Base-by-base conservation (phyloP, 2,797 vertebrate species). In the Gila robusta region DNA sequence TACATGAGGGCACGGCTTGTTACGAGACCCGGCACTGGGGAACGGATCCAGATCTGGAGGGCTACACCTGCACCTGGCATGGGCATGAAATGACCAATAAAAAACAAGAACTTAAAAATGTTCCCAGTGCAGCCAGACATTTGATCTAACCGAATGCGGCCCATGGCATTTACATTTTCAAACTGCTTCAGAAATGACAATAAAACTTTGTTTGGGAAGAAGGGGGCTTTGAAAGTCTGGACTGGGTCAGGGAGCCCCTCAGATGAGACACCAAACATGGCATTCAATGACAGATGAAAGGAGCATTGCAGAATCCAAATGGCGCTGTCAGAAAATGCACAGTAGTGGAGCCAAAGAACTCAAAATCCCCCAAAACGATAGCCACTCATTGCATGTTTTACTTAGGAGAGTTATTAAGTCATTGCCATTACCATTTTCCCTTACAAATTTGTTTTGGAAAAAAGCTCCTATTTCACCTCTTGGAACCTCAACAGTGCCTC, bases 391-490 rank as follows among this genome's bases (percentile, higher is more conserved):
- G 79, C 69, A 84, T 89, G 81, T 85, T 85, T 79, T 79, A 67
- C 71, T 86, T 69, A 83, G 83, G 84, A 82, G 59, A 54, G 74
- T 88, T 88, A 87, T 89, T 87, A 79, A 83, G 81, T 88, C 87
- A 80, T 89, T 89, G 87, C 86, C 81, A 82, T 82, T 84, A 72
- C 41, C 59, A 54, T 19, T 54, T 19, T 6, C 17, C 59, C 91
- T 81, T 87, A 90, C 94, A 92, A 93, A 94, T 94, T 93, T 94
- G 93, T 94, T 94, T 94, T 92, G 89, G 93, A 94, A 92, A 94
- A 10, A 0, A 88, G 87, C 91, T 95, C 89, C 14, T 73, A 91
- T 95, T 95, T 94, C 94, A 17, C 74, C 90, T 92, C 91, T 92
- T 86, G 72, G 90, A 92, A 90, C 85, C 88, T 90, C 90, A 91